These are phyloP conservation scores for Styela plicata DNA, from an alignment of 23 tunicate genomes.

Conservation along the genomic window DNA sequence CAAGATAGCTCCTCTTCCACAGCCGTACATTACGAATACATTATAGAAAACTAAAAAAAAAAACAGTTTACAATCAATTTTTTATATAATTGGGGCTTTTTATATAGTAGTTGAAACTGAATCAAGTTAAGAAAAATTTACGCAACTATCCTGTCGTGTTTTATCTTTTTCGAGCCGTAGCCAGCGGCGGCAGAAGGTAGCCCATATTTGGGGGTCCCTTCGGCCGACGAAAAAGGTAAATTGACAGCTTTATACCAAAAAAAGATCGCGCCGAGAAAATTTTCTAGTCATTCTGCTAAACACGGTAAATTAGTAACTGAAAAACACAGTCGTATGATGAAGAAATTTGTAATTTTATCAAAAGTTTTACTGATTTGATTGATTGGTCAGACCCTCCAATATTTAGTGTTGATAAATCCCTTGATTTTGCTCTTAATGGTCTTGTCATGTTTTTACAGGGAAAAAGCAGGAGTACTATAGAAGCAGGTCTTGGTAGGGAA, in stretches of 20 bases:
- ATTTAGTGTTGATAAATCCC: constrained; percentile 45
- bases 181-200: constrained; percentile 43
- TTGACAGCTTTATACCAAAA: constrained; percentile 81
- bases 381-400: constrained; percentile 57
- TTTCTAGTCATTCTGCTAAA: constrained; percentile 8
- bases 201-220: constrained; percentile 22
- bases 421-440: too few species aligned
- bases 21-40: neutral
- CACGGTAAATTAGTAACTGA: constrained; percentile 65
- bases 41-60: too few species aligned
- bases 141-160: too few species aligned
- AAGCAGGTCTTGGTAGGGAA: constrained; percentile 65
- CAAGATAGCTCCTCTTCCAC: neutral
- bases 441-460: too few species aligned
- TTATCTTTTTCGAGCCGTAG: too few species aligned
- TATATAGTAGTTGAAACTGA: too few species aligned
- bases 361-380: constrained; percentile 48
- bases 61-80: too few species aligned
- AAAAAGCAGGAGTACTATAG: constrained; percentile 78
- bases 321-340: constrained; percentile 48
- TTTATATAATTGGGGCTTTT: too few species aligned
- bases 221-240: constrained; percentile 42
- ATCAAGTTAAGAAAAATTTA: too few species aligned
- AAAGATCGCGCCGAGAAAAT: constrained; percentile 70
- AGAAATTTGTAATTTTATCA: constrained; percentile 65